Evolutionary conservation across 2,888 invertebrate genomes (phyloP).

Genomic region (Sipha maydis): DNA sequence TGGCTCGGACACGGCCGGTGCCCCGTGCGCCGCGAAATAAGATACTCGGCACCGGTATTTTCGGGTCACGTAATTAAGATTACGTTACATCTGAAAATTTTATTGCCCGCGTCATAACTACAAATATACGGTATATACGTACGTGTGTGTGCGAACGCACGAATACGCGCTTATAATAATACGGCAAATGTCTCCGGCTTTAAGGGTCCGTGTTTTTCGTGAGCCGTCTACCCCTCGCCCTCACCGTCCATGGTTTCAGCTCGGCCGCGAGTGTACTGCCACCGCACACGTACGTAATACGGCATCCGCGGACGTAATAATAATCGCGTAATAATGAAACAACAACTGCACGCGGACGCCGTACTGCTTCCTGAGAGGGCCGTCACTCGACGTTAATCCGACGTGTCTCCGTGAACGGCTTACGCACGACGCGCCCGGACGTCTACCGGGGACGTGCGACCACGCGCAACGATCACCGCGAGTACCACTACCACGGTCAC

Average conservation of each 20-base stretch:
- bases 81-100: conserved; percentile 60
- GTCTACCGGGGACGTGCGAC: too few relatives aligned
- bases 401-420: conserved; percentile 37
- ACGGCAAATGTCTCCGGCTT: conserved; percentile 35
- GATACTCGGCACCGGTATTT: conserved; percentile 53
- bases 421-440: not conserved
- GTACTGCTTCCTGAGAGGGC: too few relatives aligned
- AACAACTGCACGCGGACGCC: not conserved
- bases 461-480: not conserved
- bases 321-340: conserved; percentile 48
- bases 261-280: too few relatives aligned
- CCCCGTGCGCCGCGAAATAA: conserved; percentile 40
- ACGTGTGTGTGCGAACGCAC: too few relatives aligned
- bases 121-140: too few relatives aligned
- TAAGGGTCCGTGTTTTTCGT: not conserved
- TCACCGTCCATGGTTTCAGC: too few relatives aligned
- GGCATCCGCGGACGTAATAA: not conserved
- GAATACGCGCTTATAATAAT: not conserved
- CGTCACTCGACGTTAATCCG: conserved; percentile 54
- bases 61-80: conserved; percentile 62
- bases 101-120: conserved; percentile 45
- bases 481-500: not conserved
- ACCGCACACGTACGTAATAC: too few relatives aligned
- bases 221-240: not conserved
- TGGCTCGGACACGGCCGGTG: conserved; percentile 49